Conservation (phyloP, 2,888 invertebrate genomes). For the Latrodectus elegans region DNA sequence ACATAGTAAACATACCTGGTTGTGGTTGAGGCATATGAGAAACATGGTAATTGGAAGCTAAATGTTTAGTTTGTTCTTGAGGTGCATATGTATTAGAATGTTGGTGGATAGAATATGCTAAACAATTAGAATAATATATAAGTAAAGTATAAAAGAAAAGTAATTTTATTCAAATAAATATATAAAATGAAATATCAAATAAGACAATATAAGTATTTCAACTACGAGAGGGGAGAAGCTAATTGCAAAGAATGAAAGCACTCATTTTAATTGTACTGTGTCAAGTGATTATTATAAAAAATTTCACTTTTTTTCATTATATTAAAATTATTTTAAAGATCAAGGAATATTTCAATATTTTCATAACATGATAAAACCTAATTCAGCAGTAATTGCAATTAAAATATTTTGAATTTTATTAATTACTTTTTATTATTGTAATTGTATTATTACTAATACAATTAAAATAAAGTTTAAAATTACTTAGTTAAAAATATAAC, state of each 20-base stretch:
- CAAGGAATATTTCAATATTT: background rate
- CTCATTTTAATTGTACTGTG: no score
- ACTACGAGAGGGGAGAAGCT: no score
- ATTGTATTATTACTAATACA: no score
- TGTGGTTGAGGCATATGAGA: slow-evolving; percentile 44
- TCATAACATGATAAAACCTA: background rate
- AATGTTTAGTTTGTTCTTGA: slow-evolving; percentile 57
- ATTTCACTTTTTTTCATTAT: no score
- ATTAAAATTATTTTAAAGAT: background rate
- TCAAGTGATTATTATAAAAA: no score
- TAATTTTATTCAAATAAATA: background rate
- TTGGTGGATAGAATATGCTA: slow-evolving; percentile 73
- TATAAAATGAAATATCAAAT: background rate
- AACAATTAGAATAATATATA: no score
- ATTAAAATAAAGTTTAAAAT: background rate
- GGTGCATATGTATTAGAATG: slow-evolving; percentile 44
- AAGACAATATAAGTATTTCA: no score
- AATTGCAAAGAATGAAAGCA: no score
- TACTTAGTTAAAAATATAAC: background rate
- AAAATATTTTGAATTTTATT: background rate
- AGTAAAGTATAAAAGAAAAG: background rate
- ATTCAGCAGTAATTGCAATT: no score
- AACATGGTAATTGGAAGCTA: slow-evolving; percentile 43
- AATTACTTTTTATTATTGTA: no score
- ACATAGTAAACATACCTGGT: slow-evolving; percentile 33